Conservation (phyloP, 2,113 vertebrate genomes). For the Xenopus borealis region DNA sequence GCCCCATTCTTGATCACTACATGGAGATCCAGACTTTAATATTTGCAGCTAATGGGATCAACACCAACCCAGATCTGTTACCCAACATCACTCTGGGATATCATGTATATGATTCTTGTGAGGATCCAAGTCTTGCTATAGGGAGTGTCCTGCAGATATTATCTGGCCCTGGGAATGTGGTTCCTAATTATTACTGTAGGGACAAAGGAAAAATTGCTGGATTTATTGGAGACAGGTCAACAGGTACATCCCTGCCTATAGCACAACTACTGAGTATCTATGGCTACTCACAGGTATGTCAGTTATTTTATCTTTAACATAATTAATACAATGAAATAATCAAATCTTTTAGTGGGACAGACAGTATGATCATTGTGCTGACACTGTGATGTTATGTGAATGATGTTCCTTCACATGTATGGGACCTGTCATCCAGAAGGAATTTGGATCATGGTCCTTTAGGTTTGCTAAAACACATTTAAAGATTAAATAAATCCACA, state of each 20-base stretch:
- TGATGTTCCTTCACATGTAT: no score
- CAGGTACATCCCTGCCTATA: background rate
- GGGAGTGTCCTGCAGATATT: background rate
- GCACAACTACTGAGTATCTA: slow-evolving; percentile 1
- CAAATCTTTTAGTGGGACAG: no score
- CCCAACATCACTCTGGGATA: slow-evolving; percentile 26
- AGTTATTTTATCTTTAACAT: no score
- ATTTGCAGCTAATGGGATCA: slow-evolving; percentile 1
- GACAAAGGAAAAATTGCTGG: background rate
- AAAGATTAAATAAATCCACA: no score
- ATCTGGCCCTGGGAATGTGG: background rate
- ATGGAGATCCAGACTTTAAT: no score
- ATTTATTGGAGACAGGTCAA: background rate
- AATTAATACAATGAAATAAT: no score
- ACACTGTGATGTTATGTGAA: no score
- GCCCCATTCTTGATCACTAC: no score
- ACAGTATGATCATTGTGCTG: no score
- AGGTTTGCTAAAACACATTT: no score
- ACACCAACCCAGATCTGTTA: slow-evolving; percentile 19
- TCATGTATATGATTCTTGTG: slow-evolving; percentile 17
- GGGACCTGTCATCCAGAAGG: no score
- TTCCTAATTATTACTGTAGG: slow-evolving; percentile 14
- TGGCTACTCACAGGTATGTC: slow-evolving; percentile 8
- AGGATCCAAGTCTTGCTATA: background rate
- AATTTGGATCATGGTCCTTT: no score